Base-by-base conservation (phyloP, 1,140 invertebrate species). In the Paralvinella palmiformis region DNA sequence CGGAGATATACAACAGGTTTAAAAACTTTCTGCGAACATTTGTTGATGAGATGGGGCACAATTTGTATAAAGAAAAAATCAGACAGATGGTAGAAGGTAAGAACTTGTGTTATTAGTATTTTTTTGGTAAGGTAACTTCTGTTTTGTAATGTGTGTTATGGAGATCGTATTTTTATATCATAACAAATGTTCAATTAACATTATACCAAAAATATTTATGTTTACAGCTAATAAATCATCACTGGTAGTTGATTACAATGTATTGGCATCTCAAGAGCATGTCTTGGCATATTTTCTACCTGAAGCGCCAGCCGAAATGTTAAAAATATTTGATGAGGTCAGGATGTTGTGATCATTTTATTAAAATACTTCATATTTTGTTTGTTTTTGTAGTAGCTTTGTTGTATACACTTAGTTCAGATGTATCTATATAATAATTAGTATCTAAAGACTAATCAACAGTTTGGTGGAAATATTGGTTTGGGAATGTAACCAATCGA, bases 1-100 rank as follows among this genome's bases (percentile, higher is more conserved):
- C 91, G 13, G 96, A 99, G 85, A 97, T 99, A 72, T 88, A 90
- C 52, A 96, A 98, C 81, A 86, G 96, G 33, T 99, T 98, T 74
- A 95, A 94, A 77, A 95, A 92, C 72, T 98, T 98, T 78, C 81
- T 98, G 20, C 85, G 92, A 44, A 97, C 91, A 29, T 93, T 89
- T 80, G 88, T 89, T 15, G 92, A 95, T 77, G 84, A 86, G 17
- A 91, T 91, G 74, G 91, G 91, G 2, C 88, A 91, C 63, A 93
- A 91, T 75, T 85, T 96, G 0, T 98, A 94, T 79, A 90, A 91
- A 59, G 94, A 98, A 69, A 88, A 93, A 66, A 96, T 99, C 66
- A 84, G 91, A 15, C 85, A 89, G 27, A 97, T 98, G 94, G 95
- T 94, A 74, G 93, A 97, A 81, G 89, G 89, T 81, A 68, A 68